Conservation (phyloP, 1,140 invertebrate genomes). For the Pararge aegeria region DNA sequence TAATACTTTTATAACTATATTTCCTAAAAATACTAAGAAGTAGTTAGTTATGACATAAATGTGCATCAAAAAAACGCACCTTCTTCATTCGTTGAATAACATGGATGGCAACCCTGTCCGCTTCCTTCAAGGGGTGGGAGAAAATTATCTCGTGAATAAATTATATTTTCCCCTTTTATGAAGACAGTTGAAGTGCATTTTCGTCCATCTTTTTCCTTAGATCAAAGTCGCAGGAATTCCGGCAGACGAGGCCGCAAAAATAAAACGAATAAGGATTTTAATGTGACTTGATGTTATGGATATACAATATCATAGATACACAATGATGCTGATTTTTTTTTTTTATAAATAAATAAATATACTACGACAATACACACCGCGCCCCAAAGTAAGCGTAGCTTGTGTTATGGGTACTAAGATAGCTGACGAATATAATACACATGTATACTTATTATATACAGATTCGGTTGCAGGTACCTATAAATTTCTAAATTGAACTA, state of each 20-base stretch:
- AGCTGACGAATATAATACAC: too few relatives aligned
- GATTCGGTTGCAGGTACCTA: too few relatives aligned
- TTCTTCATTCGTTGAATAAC: not conserved
- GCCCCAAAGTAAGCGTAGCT: too few relatives aligned
- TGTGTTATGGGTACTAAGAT: too few relatives aligned
- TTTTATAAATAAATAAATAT: too few relatives aligned
- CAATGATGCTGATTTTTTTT: too few relatives aligned
- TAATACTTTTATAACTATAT: too few relatives aligned
- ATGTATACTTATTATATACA: too few relatives aligned
- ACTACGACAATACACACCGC: too few relatives aligned
- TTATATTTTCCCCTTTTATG: slow-evolving; percentile 77
- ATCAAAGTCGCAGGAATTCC: slow-evolving; percentile 76
- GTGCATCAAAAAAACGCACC: not conserved
- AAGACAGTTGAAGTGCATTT: slow-evolving; percentile 77
- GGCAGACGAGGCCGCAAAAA: slow-evolving; percentile 65
- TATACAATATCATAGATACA: not conserved
- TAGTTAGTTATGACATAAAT: too few relatives aligned
- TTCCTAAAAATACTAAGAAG: too few relatives aligned
- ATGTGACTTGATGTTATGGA: slow-evolving; percentile 66
- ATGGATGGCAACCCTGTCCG: slow-evolving; percentile 43
- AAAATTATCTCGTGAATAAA: slow-evolving; percentile 79
- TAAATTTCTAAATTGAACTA: too few relatives aligned
- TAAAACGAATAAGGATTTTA: slow-evolving; percentile 75
- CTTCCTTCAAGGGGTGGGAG: slow-evolving; percentile 65
- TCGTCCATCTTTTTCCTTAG: slow-evolving; percentile 69